Evolutionary conservation across 35 echinoderm and acorn worm species (phyloP), one percentile per base, ranked within the genome.

Genomic region (Chiridota heheva): DNA sequence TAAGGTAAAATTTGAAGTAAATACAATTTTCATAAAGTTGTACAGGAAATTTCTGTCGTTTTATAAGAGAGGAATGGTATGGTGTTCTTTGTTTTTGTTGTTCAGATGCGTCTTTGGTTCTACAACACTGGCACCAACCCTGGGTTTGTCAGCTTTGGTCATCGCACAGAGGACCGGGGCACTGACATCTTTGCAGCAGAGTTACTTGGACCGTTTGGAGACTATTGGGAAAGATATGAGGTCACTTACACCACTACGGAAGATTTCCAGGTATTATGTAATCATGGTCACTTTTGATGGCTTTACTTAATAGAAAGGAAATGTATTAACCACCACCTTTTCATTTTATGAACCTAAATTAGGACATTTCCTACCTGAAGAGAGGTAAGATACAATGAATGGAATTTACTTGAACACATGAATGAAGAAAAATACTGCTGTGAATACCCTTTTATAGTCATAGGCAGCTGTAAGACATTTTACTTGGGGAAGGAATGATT

Each of bases 201-300:
- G 28, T 36, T 76, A 8, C 43, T 33, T n/a, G 72, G 72, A 12
- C 72, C 72, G 15, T 16, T 76, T 0, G 72, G 72, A 33, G 58
- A 76, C 46, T 76, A 76, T 31, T 76, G 72, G 72, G 72, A 76
- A 49, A 76, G 72, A 39, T 76, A 76, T 36, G 48, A 53, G 22
- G 10, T 53, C 48, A 22, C 48, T 10, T 10, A 13, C 10, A 13
- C 33, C 45, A 32, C 72, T 7, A 32, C 46, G 13, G 49, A 8
- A 55, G 72, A 76, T 39, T 76, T 76, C 28, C 72, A 76, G 72
- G 72, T 76, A n/a, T n/a, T n/a, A n/a, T n/a, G n/a, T n/a, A n/a
- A n/a, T n/a, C n/a, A n/a, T n/a, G n/a, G n/a, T n/a, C n/a, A n/a
- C n/a, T n/a, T n/a, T n/a, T n/a, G n/a, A n/a, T n/a, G n/a, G n/a